These are phyloP conservation scores for Apodemia mormo DNA, from an alignment of 2,888 invertebrate species.

Conservation along the genomic window DNA sequence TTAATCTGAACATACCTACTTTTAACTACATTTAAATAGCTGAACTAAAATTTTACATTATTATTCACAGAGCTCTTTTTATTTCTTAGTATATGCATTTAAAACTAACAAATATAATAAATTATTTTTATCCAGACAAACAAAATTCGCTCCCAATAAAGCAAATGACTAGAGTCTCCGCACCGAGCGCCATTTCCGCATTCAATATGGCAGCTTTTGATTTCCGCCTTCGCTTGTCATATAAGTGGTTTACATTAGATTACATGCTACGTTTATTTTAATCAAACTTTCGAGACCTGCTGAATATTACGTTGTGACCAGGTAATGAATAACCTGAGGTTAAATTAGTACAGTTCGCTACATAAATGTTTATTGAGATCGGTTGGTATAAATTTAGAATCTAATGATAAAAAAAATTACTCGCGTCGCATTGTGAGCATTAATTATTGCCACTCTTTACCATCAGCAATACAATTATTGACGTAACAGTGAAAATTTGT, in stretches of 20 bases:
- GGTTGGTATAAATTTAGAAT: too few species aligned
- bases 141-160: constrained; percentile 7
- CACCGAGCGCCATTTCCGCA: constrained; percentile 68
- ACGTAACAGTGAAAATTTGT: too few species aligned
- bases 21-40: too few species aligned
- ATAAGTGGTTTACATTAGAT: constrained; percentile 69
- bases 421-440: too few species aligned
- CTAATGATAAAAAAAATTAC: too few species aligned
- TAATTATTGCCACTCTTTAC: too few species aligned
- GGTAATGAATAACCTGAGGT: constrained; percentile 2
- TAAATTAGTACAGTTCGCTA: not conserved
- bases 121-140: constrained; percentile 21
- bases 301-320: constrained; percentile 3
- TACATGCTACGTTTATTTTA: constrained; percentile 67
- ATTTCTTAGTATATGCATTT: too few species aligned
- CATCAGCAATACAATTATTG: too few species aligned
- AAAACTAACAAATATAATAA: constrained; percentile 20
- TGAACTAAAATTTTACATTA: too few species aligned
- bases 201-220: constrained; percentile 77
- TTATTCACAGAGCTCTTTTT: too few species aligned
- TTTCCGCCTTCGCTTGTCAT: constrained; percentile 68
- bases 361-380: not conserved
- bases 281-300: constrained; percentile 27
- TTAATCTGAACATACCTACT: too few species aligned
- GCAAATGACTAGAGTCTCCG: constrained; percentile 31